Base-by-base conservation (phyloP, 2,888 invertebrate genomes). In the Nephrotoma flavescens region DNA sequence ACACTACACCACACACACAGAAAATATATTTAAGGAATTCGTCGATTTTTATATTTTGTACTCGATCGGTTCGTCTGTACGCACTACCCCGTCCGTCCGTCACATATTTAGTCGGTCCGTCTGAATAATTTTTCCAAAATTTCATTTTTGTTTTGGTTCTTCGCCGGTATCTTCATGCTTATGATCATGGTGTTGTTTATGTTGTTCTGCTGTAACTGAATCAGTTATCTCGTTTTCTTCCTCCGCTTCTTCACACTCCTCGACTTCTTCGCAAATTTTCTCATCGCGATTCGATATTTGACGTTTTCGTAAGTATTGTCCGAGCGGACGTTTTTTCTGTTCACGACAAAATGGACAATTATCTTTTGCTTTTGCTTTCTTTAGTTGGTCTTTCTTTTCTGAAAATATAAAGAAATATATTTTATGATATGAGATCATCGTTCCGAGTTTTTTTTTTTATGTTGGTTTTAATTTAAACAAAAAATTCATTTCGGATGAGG, bases 341-440 rank as follows among this genome's bases (percentile, higher is more conserved):
- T 93, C 93, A 87, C 92, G 92, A 89, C 93, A 93, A 87, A 93
- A 91, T 12, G 93, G 92, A 87, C 93, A 93, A 45, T 91, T 90
- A 15, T 52, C 41, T 83, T 90, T 88, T 86, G 41, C 41, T 52
- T 91, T 71, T 0, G 71, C 90, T 52, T 86, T 52, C 83, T 90
- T 88, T 86, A 71, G 89, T 88, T 90, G 89, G 15, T 86, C 44
- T 57, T 41, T 57, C 87, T 92, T 90, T 88, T 90, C 90, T 90
- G 88, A 3, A 89, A 31, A 31, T 31, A 31, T 31, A 31, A 31
- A 31, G 19, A 31, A 31, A 31, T 31, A 31, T n/a, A 85, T 45
- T 45, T 11, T 44, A 12, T 31, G 19, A 19, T 9, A 85, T 31
- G 85, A 84, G 9, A 71, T 71, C 71, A 71, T 71, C 52, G n/a